Evolutionary conservation across 2,797 vertebrate species (phyloP).

Genomic region (Enteromius treurensis): DNA sequence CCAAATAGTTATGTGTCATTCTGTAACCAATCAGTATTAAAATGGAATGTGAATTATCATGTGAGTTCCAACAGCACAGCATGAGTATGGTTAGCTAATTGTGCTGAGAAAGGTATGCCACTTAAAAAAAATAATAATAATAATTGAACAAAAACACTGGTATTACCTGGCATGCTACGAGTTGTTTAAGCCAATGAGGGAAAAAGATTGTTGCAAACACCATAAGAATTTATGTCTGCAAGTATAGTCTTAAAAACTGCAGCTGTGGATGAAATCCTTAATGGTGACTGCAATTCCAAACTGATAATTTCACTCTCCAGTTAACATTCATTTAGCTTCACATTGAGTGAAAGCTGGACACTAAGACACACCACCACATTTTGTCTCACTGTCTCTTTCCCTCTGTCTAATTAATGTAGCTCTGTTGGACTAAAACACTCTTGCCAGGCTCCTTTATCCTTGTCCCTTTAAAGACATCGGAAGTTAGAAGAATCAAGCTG

Average conservation of each 20-base stretch:
- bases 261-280: constrained; percentile 37
- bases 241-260: constrained; percentile 12
- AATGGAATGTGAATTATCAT: background rate
- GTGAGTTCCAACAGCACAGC: background rate
- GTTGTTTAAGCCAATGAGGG: background rate
- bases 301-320: constrained; percentile 31
- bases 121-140: background rate
- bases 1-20: background rate
- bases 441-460: constrained; percentile 1
- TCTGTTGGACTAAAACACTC: background rate
- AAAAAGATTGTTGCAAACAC: background rate
- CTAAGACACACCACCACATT: constrained; percentile 25
- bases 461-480: constrained; percentile 34
- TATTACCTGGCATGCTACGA: background rate
- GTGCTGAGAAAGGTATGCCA: background rate
- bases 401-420: constrained; percentile 21
- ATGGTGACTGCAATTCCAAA: constrained; percentile 24
- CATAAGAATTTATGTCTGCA: background rate
- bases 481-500: constrained; percentile 56
- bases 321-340: constrained; percentile 37
- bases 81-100: background rate
- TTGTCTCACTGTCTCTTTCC: constrained; percentile 47
- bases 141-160: background rate
- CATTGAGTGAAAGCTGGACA: constrained; percentile 36
- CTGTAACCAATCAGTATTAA: background rate